Conservation (phyloP, 2,888 invertebrate genomes). For the Mylabris sibirica region DNA sequence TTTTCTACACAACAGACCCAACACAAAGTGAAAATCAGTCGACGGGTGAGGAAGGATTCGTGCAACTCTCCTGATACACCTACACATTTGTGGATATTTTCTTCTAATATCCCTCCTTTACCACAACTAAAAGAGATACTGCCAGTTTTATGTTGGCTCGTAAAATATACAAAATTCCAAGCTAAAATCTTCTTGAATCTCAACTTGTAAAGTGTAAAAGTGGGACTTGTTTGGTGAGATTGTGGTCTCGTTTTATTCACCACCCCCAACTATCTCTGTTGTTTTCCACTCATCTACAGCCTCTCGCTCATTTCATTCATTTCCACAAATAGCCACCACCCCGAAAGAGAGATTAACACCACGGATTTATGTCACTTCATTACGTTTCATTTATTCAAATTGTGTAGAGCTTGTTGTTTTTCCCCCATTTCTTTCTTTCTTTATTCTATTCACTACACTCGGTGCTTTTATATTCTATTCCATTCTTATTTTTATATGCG, state of each 20-base stretch:
- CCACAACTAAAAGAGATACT: slow-evolving; percentile 11
- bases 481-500: slow-evolving; percentile 25
- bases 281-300: neutral
- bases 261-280: neutral
- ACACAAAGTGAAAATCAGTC: slow-evolving; percentile 51
- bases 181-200: slow-evolving; percentile 27
- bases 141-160: slow-evolving; percentile 34
- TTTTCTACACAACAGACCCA: slow-evolving; percentile 49
- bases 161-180: slow-evolving; percentile 35
- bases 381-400: slow-evolving; percentile 32
- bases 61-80: slow-evolving; percentile 7
- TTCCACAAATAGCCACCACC: neutral
- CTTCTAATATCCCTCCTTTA: slow-evolving; percentile 19
- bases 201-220: slow-evolving; percentile 21
- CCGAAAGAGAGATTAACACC: slow-evolving; percentile 12
- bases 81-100: slow-evolving; percentile 35
- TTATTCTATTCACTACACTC: neutral
- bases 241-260: neutral
- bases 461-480: neutral
- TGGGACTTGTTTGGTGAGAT: slow-evolving; percentile 7
- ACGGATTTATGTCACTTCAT: slow-evolving; percentile 22
- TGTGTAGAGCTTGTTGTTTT: slow-evolving; percentile 26
- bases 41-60: slow-evolving; percentile 50
- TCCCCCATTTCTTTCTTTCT: neutral
- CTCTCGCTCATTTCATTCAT: neutral